phyloP scores from a whole-genome alignment of 2,797 vertebrate genomes.

The Helicolenus hilgendorfi region DNA sequence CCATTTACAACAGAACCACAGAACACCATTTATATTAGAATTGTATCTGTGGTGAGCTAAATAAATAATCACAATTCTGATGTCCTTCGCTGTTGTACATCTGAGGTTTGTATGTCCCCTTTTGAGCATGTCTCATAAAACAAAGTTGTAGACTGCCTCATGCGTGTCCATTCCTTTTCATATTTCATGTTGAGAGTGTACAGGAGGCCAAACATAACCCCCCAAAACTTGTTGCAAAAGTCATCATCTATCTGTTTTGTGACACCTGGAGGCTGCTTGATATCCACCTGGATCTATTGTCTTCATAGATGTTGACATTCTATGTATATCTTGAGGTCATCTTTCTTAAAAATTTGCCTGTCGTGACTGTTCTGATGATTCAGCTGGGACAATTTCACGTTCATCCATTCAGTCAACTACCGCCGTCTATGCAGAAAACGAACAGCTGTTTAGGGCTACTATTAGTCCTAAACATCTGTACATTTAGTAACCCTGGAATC shows the following conservation, averaged over 20 bases:
- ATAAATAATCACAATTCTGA: background rate
- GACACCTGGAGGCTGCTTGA: too few relatives aligned
- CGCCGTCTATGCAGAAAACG: background rate
- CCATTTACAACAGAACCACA: too few relatives aligned
- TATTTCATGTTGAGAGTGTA: background rate
- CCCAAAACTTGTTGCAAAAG: background rate
- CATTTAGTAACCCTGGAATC: background rate
- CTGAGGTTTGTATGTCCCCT: background rate
- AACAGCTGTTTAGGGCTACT: background rate
- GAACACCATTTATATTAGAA: background rate
- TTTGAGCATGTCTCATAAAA: background rate
- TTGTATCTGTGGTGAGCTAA: background rate
- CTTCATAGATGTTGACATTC: too few relatives aligned
- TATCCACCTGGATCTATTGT: too few relatives aligned
- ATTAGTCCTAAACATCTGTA: background rate
- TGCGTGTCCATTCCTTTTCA: background rate
- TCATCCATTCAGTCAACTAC: background rate
- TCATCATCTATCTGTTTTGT: too few relatives aligned
- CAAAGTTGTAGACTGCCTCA: background rate
- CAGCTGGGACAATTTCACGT: background rate
- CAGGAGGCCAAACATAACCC: too few relatives aligned
- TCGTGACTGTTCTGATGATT: background rate
- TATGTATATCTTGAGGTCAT: too few relatives aligned
- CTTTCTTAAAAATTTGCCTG: background rate
- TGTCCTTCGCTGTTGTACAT: background rate